Evolutionary conservation across 2,888 invertebrate genomes (phyloP).

Genomic region (Scaptomyza caliginosa): DNA sequence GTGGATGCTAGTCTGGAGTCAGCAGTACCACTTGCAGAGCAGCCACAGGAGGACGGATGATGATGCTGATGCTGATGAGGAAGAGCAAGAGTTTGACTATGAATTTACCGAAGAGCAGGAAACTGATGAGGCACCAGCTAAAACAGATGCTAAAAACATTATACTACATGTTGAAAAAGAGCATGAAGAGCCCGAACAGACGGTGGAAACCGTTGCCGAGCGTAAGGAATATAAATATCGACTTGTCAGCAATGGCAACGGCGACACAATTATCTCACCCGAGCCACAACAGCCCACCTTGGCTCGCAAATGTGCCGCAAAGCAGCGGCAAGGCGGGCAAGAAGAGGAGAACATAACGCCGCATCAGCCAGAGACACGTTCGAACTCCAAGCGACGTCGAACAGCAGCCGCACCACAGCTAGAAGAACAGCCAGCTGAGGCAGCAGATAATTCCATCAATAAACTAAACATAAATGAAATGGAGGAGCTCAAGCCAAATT

Average conservation of each 20-base stretch:
- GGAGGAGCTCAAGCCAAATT: conserved; percentile 46
- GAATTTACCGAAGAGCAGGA: conserved; percentile 58
- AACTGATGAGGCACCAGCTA: conserved; percentile 24
- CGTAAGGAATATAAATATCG: conserved; percentile 66
- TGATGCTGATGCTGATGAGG: conserved; percentile 23
- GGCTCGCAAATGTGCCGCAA: conserved; percentile 21
- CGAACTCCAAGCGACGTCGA: conserved; percentile 41
- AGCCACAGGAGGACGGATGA: conserved; percentile 3
- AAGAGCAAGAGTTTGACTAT: conserved; percentile 50
- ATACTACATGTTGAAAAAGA: conserved; percentile 48
- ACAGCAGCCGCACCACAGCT: conserved; percentile 2
- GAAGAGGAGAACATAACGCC: not conserved
- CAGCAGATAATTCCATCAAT: conserved; percentile 9
- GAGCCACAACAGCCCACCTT: conserved; percentile 19
- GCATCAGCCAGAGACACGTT: conserved; percentile 4
- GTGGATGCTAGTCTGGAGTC: conserved; percentile 15
- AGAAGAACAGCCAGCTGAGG: conserved; percentile 14
- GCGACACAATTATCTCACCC: conserved; percentile 50
- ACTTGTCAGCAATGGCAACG: conserved; percentile 59
- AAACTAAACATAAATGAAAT: conserved; percentile 35
- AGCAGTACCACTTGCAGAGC: not conserved
- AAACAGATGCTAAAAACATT: conserved; percentile 38
- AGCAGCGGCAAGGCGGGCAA: conserved; percentile 10
- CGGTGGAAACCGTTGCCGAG: conserved; percentile 20
- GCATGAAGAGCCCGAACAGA: conserved; percentile 33